A percentile compares a stretch with the other conserved stretches of the same genome.
phyloP scores from a whole-genome alignment of 2,797 vertebrate species.

The Enteromius argenteus region DNA sequence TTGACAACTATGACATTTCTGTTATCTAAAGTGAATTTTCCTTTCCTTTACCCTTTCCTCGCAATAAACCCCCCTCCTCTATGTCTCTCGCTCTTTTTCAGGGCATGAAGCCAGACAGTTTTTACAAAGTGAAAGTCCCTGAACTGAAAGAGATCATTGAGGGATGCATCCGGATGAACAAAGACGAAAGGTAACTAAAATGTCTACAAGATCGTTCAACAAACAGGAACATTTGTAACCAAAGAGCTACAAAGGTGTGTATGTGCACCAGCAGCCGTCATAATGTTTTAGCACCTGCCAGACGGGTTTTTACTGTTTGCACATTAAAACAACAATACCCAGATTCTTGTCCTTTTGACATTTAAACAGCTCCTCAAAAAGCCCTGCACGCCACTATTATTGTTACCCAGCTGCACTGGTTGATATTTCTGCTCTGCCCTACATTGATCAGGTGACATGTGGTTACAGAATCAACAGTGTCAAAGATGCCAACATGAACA shows the following conservation, averaged over 20 bases:
- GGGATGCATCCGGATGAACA: slow-evolving; percentile 91
- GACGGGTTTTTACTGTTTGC: slow-evolving; percentile 76
- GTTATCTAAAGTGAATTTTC: neutral
- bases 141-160: slow-evolving; percentile 94
- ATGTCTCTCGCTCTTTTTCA: slow-evolving; percentile 61
- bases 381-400: slow-evolving; percentile 41
- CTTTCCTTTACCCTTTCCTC: neutral
- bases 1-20: slow-evolving; percentile 30
- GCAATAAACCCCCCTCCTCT: too few relatives aligned
- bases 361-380: slow-evolving; percentile 25
- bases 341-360: slow-evolving; percentile 18
- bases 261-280: slow-evolving; percentile 60
- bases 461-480: slow-evolving; percentile 45
- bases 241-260: slow-evolving; percentile 78
- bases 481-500: neutral
- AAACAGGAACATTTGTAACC: slow-evolving; percentile 6
- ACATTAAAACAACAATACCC: slow-evolving; percentile 32
- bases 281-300: slow-evolving; percentile 58
- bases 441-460: slow-evolving; percentile 11
- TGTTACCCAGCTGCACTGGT: slow-evolving; percentile 31
- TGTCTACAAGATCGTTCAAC: slow-evolving; percentile 62
- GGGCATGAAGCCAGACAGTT: slow-evolving; percentile 94
- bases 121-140: slow-evolving; percentile 88
- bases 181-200: slow-evolving; percentile 81
- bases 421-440: slow-evolving; percentile 7